Conservation (phyloP, 2,113 vertebrate species). For the Corythoichthys haematopterus region DNA sequence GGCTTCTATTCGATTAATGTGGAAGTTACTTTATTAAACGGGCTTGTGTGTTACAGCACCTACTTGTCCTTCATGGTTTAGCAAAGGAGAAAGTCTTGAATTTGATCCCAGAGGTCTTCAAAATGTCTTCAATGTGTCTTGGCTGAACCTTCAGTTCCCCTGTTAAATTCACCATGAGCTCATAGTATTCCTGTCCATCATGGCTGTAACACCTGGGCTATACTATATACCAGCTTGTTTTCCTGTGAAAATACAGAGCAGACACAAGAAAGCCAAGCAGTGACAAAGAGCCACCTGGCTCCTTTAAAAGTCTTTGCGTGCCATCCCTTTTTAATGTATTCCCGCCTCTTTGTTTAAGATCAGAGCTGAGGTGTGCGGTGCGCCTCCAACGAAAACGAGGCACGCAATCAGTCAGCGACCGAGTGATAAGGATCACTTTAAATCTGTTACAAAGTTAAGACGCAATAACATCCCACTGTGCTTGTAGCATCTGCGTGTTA, state of each 20-base stretch:
- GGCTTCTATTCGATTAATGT: background rate
- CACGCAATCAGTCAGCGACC: conserved; percentile 51
- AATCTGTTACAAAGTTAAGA: conserved; percentile 32
- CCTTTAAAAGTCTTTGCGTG: conserved; percentile 56
- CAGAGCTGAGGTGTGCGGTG: conserved; percentile 47
- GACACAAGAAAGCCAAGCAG: conserved; percentile 31
- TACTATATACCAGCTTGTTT: conserved; percentile 27
- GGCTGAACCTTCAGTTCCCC: background rate
- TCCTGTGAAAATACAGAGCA: conserved; percentile 55
- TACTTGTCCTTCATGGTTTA: background rate
- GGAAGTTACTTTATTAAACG: too few species aligned
- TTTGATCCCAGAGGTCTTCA: background rate
- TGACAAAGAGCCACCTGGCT: conserved; percentile 58
- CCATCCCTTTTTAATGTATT: conserved; percentile 49
- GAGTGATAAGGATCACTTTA: conserved; percentile 47
- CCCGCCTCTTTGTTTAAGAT: conserved; percentile 49
- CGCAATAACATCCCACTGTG: conserved; percentile 35
- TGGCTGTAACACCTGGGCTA: conserved; percentile 45
- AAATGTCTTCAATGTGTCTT: background rate
- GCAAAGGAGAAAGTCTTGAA: background rate
- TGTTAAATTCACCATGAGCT: conserved; percentile 12
- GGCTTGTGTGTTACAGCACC: too few species aligned
- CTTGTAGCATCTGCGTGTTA: conserved; percentile 41
- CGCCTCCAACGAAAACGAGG: conserved; percentile 33
- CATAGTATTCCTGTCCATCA: conserved; percentile 52